Conservation (phyloP, 1,140 invertebrate species). For the Drosophila aff. region DNA sequence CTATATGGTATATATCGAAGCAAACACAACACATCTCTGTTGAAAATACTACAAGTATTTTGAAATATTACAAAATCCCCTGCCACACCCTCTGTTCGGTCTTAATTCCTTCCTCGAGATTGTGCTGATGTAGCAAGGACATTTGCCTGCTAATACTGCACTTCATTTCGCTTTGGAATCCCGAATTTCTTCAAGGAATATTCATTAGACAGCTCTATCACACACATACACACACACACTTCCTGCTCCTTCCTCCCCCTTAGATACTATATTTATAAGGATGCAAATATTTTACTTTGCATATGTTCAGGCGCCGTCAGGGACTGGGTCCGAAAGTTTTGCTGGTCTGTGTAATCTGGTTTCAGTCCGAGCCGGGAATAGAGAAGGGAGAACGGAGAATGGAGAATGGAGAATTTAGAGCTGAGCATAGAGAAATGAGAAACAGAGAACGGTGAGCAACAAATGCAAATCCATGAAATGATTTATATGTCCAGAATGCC, state of each 20-base stretch:
- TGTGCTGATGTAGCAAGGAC: slow-evolving; percentile 34
- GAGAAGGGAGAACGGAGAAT: not conserved
- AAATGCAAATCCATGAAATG: slow-evolving; percentile 82
- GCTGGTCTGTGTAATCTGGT: slow-evolving; percentile 61
- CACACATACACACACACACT: slow-evolving; percentile 3
- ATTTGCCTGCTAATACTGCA: slow-evolving; percentile 42
- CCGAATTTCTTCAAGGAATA: slow-evolving; percentile 73
- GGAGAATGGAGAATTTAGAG: not conserved
- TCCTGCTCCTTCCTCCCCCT: not conserved
- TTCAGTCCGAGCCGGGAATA: slow-evolving; percentile 23
- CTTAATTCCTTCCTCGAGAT: slow-evolving; percentile 14
- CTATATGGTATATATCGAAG: not conserved
- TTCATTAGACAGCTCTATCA: slow-evolving; percentile 69
- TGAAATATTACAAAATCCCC: slow-evolving; percentile 11
- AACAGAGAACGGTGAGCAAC: slow-evolving; percentile 25
- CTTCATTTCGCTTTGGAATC: slow-evolving; percentile 38
- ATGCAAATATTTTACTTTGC: slow-evolving; percentile 85
- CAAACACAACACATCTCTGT: not conserved
- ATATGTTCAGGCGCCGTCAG: slow-evolving; percentile 60
- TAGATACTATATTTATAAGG: slow-evolving; percentile 82
- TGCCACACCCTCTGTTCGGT: no score
- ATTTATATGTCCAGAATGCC: slow-evolving; percentile 72
- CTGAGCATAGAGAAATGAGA: not conserved
- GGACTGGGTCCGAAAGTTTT: slow-evolving; percentile 15
- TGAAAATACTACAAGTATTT: no score